Evolutionary conservation across 2,797 vertebrate genomes (phyloP), one percentile per base, ranked within the genome.

Genomic region (Notamacropus eugenii): DNA sequence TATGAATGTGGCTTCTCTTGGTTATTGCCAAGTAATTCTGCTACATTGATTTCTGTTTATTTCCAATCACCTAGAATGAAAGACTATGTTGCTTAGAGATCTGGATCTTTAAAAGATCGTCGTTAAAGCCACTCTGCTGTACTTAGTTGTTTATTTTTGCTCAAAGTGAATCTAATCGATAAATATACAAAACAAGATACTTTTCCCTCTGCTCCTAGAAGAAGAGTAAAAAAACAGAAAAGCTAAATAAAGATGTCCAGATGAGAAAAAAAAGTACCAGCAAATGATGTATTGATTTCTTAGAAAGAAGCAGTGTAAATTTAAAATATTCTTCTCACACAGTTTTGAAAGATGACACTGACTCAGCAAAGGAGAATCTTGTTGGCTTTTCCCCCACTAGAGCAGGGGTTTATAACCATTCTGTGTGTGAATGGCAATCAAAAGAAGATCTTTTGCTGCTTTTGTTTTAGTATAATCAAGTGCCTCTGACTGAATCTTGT

Each of bases 241-340:
- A 95, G 90, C 91, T 92, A 97, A 98, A 93, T 93, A 96, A 96
- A 97, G 94, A 90, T 96, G 24, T 55, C 82, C 58, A 54, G 50
- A 87, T 97, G n/a, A n/a, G n/a, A n/a, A 58, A 92, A 94, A 55
- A 55, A 40, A 92, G 28, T 97, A 97, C 97, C 95, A 98, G 95
- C 59, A 98, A 98, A 98, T 55, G 94, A 98, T 97, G 97, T 98
- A 99, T 98, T 98, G 98, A 98, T 99, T 99, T 98, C 95, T 98
- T 98, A 98, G 96, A 97, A 98, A 98, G 97, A 97, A 97, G 95
- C 95, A 98, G 97, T 98, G 93, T 98, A 98, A 98, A 98, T 98
- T 98, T 98, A 98, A 98, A 98, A 98, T 98, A 98, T 98, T 98
- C 96, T 98, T 98, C 97, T 98, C 98, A 98, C 97, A 98, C 93